phyloP scores from a whole-genome alignment of 2,888 invertebrate species.

The Eupithecia subumbrata region DNA sequence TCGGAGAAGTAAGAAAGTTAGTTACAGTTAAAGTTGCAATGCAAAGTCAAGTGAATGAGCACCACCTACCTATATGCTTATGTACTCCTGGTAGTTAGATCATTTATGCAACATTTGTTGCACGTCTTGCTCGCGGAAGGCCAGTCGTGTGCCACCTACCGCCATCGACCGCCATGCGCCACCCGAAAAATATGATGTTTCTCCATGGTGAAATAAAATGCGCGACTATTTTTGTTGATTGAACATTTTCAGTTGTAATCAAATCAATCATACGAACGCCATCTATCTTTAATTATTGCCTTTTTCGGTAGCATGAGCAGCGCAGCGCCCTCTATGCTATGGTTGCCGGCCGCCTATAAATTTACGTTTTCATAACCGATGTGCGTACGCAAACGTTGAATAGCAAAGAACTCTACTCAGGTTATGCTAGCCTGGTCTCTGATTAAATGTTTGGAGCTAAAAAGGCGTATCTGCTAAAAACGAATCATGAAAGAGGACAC shows the following conservation, averaged over 20 bases:
- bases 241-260: too few relatives aligned
- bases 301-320: not conserved
- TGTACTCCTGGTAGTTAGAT: not conserved
- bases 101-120: too few relatives aligned
- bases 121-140: too few relatives aligned
- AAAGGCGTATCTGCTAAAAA: not conserved
- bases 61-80: not conserved
- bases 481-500: too few relatives aligned
- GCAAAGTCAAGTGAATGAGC: not conserved
- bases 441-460: not conserved
- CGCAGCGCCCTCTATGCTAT: constrained; percentile 2
- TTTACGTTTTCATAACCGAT: not conserved
- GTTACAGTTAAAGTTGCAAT: not conserved
- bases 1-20: too few relatives aligned
- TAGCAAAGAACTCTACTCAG: not conserved
- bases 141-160: too few relatives aligned
- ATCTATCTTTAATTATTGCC: not conserved
- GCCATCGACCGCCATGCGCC: too few relatives aligned
- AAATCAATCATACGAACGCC: not conserved
- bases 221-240: too few relatives aligned
- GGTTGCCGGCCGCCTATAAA: not conserved
- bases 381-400: not conserved
- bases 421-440: not conserved
- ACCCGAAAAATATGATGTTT: not conserved
- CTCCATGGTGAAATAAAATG: too few relatives aligned